These are phyloP conservation scores for Rhabdophis nuchalis DNA, from an alignment of 2,797 vertebrate species.

Conservation along the genomic window DNA sequence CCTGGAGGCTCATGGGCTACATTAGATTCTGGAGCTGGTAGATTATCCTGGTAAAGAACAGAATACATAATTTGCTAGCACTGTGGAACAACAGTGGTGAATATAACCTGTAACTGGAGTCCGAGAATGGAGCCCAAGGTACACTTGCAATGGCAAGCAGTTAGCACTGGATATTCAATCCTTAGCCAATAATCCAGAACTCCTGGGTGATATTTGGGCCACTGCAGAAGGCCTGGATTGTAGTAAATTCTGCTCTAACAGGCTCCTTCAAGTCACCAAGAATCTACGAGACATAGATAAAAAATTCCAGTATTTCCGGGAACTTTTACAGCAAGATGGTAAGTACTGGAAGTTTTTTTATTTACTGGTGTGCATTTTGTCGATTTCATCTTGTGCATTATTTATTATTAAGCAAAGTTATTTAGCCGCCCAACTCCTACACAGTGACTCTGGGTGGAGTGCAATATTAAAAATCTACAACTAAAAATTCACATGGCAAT, in stretches of 20 bases:
- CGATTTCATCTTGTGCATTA: neutral
- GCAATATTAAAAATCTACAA: neutral
- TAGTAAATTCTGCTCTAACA: neutral
- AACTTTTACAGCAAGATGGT: slow-evolving; percentile 23
- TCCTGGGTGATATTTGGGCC: neutral
- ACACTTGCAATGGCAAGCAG: too few relatives aligned
- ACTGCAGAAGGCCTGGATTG: accelerated
- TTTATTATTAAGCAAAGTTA: neutral
- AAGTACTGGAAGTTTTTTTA: neutral
- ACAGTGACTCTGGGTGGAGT: neutral
- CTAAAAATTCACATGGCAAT: neutral
- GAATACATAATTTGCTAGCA: neutral
- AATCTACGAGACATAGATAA: slow-evolving; percentile 24
- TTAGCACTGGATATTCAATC: neutral
- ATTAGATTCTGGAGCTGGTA: neutral
- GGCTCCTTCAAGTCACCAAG: neutral
- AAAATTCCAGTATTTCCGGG: slow-evolving; percentile 30
- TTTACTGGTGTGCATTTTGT: neutral
- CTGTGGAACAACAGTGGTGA: neutral
- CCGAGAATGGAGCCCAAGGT: neutral
- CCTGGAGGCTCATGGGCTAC: neutral
- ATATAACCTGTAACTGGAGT: neutral
- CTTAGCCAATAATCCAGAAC: accelerated
- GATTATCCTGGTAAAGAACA: neutral
- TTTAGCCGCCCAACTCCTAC: neutral